Conservation (phyloP, 2,113 vertebrate genomes). For the Passer domesticus region DNA sequence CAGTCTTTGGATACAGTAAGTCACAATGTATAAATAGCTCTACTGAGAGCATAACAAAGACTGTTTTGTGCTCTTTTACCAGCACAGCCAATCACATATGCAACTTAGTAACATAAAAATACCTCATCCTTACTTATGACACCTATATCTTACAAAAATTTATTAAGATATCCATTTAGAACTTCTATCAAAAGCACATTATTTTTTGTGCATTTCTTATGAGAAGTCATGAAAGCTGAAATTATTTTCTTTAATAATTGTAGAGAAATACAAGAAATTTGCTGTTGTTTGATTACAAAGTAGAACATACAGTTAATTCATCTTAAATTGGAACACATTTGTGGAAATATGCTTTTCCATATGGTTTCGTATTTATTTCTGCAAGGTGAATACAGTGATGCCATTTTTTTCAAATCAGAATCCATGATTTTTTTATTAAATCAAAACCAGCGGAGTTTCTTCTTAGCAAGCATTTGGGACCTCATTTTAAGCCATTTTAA, state of each 20-base stretch:
- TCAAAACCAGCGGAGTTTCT: conserved; percentile 64
- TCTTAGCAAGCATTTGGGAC: conserved; percentile 63
- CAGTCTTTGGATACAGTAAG: conserved; percentile 59
- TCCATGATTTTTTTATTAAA: conserved; percentile 57
- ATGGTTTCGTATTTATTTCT: conserved; percentile 73
- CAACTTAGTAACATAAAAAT: conserved; percentile 57
- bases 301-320: conserved; percentile 45
- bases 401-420: conserved; percentile 47
- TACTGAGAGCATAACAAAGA: conserved; percentile 59
- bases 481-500: conserved; percentile 74
- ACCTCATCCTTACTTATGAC: conserved; percentile 56
- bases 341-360: conserved; percentile 54
- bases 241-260: neutral
- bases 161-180: neutral
- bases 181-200: neutral
- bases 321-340: conserved; percentile 46
- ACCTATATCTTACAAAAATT: conserved; percentile 39
- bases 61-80: conserved; percentile 49
- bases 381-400: conserved; percentile 66
- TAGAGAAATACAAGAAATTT: neutral
- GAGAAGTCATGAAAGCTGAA: neutral
- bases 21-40: conserved; percentile 64
- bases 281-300: conserved; percentile 41
- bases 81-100: conserved; percentile 44
- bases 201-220: neutral